Evolutionary conservation across 37 sponge, comb jelly and placozoan genomes (phyloP).

Genomic region (Theonella swinhoei): DNA sequence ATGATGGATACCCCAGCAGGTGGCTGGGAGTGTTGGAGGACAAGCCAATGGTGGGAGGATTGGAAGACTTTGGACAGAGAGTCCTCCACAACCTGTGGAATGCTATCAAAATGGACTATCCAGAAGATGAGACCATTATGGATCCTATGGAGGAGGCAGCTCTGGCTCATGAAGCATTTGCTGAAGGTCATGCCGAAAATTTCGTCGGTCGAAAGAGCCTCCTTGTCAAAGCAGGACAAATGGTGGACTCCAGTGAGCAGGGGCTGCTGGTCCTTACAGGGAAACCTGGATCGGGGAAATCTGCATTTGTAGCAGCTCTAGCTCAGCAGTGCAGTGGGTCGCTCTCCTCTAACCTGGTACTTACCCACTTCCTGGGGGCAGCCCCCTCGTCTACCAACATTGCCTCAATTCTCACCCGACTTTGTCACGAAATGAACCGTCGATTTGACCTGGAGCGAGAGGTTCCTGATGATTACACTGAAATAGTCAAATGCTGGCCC

Average conservation of each 20-base stretch:
- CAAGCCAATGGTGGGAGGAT: conserved; percentile 73
- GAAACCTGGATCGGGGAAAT: conserved; percentile 91
- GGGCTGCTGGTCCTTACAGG: conserved; percentile 63
- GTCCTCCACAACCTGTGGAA: conserved; percentile 92
- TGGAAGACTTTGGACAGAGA: conserved; percentile 92
- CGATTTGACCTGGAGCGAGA: conserved; percentile 52
- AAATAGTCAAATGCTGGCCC: conserved; percentile 64
- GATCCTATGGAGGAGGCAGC: conserved; percentile 56
- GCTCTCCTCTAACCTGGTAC: conserved; percentile 15
- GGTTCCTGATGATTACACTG: conserved; percentile 78
- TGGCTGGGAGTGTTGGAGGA: conserved; percentile 89
- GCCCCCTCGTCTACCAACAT: conserved; percentile 84
- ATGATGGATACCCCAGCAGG: conserved; percentile 70
- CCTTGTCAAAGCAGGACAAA: conserved; percentile 45
- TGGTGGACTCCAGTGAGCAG: conserved; percentile 16
- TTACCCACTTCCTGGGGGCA: conserved; percentile 89
- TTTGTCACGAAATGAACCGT: conserved; percentile 80
- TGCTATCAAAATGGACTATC: conserved; percentile 81
- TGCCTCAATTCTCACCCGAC: conserved; percentile 62
- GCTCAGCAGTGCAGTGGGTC: conserved; percentile 42
- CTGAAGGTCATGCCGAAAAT: conserved; percentile 46
- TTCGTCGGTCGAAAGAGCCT: conserved; percentile 72
- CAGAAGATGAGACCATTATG: conserved; percentile 53
- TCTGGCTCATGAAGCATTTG: conserved; percentile 63
- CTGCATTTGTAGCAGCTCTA: conserved; percentile 89